Conservation (phyloP, 1,140 invertebrate species). For the Melitaea cinxia region DNA sequence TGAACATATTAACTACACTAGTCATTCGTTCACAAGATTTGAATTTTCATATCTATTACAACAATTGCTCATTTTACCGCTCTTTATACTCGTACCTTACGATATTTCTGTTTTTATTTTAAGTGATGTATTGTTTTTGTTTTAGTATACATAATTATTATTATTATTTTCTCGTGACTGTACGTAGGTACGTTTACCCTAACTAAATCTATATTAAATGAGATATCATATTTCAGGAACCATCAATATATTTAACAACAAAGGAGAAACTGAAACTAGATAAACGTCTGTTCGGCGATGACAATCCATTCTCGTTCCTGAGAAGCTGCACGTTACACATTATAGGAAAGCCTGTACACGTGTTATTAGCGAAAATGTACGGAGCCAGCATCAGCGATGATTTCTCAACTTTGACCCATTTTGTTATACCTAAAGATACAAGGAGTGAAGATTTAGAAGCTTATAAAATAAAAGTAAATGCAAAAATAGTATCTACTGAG, state of each 20-base stretch:
- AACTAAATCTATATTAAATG: not conserved
- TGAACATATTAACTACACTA: too few species aligned
- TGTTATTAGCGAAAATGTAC: constrained; percentile 48
- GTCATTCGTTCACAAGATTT: too few species aligned
- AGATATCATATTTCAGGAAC: constrained; percentile 46
- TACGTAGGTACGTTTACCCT: too few species aligned
- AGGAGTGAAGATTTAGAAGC: constrained; percentile 32
- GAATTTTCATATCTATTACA: too few species aligned
- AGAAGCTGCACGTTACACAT: constrained; percentile 51
- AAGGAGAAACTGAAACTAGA: constrained; percentile 64
- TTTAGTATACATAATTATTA: too few species aligned
- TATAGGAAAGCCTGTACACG: constrained; percentile 28
- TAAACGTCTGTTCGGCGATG: constrained; percentile 47
- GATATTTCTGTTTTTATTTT: too few species aligned
- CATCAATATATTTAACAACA: constrained; percentile 51
- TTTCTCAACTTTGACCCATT: constrained; percentile 41
- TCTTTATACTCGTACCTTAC: too few species aligned
- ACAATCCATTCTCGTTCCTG: constrained; percentile 60
- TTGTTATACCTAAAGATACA: constrained; percentile 43
- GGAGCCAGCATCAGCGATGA: constrained; percentile 49
- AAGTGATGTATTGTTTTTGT: too few species aligned
- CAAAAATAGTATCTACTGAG: constrained; percentile 48
- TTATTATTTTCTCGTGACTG: too few species aligned
- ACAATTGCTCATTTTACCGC: too few species aligned
- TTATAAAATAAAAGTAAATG: constrained; percentile 26